Evolutionary conservation across 2,888 invertebrate genomes (phyloP), one percentile per base, ranked within the genome.

Genomic region (Agrenia bidenticulata): DNA sequence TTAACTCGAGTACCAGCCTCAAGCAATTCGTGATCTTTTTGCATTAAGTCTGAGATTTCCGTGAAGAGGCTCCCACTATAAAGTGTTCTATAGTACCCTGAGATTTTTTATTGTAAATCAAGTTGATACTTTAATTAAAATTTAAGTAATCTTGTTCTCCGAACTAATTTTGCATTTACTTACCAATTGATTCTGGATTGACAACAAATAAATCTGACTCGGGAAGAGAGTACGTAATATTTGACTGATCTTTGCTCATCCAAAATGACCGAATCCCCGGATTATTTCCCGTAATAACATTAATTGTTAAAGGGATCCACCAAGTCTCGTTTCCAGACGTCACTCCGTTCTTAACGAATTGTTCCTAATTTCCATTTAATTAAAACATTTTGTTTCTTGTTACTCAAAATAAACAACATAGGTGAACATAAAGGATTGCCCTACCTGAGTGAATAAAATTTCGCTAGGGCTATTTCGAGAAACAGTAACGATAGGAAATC

Each of bases 141-240:
- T 11, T 9, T 39, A 39, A 39, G 15, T 11, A 39, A 39, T 39
- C 15, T 39, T 15, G 15, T 39, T 15, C 9, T 15, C 39, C 9
- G 39, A 39, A 39, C 9, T 11, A 11, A 49, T 9, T 49, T 49
- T 49, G 23, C 51, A 51, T 51, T 13, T 51, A 7, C 21, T 51
- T 19, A 73, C 73, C 73, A 21, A 70, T 64, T 1, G 73, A 72
- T 39, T 17, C 64, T 39, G 72, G 70, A 67, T 74, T 74, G 21
- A 74, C 54, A 24, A 72, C 11, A 11, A 67, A 32, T n/a, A 61
- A 42, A 26, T 68, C 65, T 2, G 58, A 39, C 0, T 63, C 65
- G 26, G 62, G 62, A 45, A 68, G 37, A 4, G 50, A 17, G 55
- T 66, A 39, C 0, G 26, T 26, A 9, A 51, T 64, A 26, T 27